These are phyloP conservation scores for Nematopogon swammerdamellus DNA, from an alignment of 2,888 invertebrate genomes.

Conservation along the genomic window DNA sequence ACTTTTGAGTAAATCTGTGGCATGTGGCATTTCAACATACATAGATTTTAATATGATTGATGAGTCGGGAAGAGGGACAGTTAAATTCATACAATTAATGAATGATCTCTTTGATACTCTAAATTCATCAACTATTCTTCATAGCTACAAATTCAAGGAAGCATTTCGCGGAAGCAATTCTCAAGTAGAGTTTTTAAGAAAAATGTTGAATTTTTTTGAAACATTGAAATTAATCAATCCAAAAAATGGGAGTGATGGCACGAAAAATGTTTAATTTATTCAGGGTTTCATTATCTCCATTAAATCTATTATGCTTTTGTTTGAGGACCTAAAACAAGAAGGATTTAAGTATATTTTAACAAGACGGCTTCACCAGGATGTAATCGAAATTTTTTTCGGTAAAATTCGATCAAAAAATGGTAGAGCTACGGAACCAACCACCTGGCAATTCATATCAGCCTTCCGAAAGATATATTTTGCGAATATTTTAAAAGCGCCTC, in stretches of 20 bases:
- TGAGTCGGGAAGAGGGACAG: slow-evolving; percentile 12
- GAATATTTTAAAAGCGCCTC: neutral
- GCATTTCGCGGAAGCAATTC: slow-evolving; percentile 14
- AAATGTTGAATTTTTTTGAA: slow-evolving; percentile 14
- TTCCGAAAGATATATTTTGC: neutral
- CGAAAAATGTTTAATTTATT: slow-evolving; percentile 4
- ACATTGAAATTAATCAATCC: slow-evolving; percentile 15
- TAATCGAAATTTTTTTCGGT: too few species aligned
- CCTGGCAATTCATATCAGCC: neutral
- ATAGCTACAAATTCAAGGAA: slow-evolving; percentile 10
- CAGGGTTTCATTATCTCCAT: too few species aligned
- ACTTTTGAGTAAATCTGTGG: slow-evolving; percentile 17
- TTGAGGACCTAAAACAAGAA: neutral
- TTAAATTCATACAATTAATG: slow-evolving; percentile 13
- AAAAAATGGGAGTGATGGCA: slow-evolving; percentile 14
- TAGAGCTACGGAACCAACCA: neutral
- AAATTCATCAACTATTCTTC: slow-evolving; percentile 10
- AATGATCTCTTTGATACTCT: slow-evolving; percentile 15
- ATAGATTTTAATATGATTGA: slow-evolving; percentile 9
- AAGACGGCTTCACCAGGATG: neutral
- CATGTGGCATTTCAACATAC: slow-evolving; percentile 13
- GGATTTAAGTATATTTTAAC: neutral
- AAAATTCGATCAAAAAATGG: neutral
- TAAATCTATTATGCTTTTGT: neutral
- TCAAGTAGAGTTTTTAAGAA: slow-evolving; percentile 13